Evolutionary conservation across 2,113 vertebrate species (phyloP), one percentile per base, ranked within the genome.

Genomic region (Patagioenas fasciata): DNA sequence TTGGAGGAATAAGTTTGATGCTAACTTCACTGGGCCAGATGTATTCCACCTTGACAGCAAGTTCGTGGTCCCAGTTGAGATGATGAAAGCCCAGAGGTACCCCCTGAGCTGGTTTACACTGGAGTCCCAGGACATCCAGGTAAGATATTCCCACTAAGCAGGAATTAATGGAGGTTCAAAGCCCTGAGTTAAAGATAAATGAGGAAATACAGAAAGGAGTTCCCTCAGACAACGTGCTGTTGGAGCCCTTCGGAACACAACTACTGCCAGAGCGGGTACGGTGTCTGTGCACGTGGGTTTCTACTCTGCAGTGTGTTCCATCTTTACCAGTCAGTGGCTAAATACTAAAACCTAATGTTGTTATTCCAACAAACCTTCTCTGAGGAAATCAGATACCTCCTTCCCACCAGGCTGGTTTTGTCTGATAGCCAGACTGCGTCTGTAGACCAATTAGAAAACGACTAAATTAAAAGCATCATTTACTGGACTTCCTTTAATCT

Each of bases 1-100:
- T 94, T 99, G 99, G 99, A 97, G 91, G 91, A 97, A 93, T 93
- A 98, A 97, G 44, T 99, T 99, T 95, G 98, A 99, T 83, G 98
- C 98, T 2, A 97, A 85, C 34, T 98, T 98, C 78, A 99, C 99
- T 56, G 88, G 95, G 36, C 98, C 87, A 80, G 98, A 98, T 10
- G 88, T 94, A 11, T 99, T 99, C 97, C 96, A 99, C 96, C 96
- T 99, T 40, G 98, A 99, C 11, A 94, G 98, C 29, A 82, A 98
- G 9, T 97, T 97, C 1, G 95, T 98, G 11, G 98, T 99, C 82
- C 97, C 98, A 1, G 99, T 99, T 67, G 98, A 99, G 66, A 99
- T 99, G 98, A 99, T 99, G 99, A 98, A 98, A 79, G 98, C 98
- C 62, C 92, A 96, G 61, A 98, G 98, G 31, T 99, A 99, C 83